Evolutionary conservation across 2,113 vertebrate species (phyloP), one percentile per base, ranked within the genome.

Genomic region (Mustela nigripes): DNA sequence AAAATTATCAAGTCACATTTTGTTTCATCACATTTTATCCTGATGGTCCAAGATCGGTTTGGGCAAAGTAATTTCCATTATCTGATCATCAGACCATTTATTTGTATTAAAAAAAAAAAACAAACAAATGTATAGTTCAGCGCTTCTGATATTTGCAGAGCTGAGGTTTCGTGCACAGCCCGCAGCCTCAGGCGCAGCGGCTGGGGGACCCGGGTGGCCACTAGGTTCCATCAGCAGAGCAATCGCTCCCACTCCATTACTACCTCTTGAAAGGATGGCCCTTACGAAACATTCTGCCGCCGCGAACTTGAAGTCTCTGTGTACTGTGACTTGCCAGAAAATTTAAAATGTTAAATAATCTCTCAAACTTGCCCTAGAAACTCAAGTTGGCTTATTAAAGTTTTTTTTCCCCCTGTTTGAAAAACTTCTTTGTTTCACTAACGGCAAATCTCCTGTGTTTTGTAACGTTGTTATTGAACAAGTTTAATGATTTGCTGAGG

Each of bases 401-500:
- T 83, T 89, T 69, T 56, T 83, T 78, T 19, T 0, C 0, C 58
- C 76, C 80, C 62, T 4, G 4, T 98, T 98, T 98, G 98, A 98
- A 98, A 98, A 99, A 98, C 97, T 98, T 98, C 98, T 98, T 99
- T 99, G 98, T 98, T 99, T 98, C 98, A 94, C 97, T 98, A 94
- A 98, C 84, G 84, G 96, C 95, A 98, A 98, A 97, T 98, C 99
- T 99, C 99, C 92, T 97, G 98, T 99, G 99, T 98, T 99, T 99
- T 99, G 98, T 99, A 99, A 98, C 9, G 58, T 98, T 98, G 98
- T 98, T 99, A 99, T 98, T 99, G 99, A 99, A 99, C 98, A 99
- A 98, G 98, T 99, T 98, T 99, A 99, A 99, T 98, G 98, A 99
- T 99, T 99, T 99, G 98, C 99, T 99, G 98, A 99, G 98, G 98